Base-by-base conservation (phyloP, 2,888 invertebrate species). In the Drosophila cognata region DNA sequence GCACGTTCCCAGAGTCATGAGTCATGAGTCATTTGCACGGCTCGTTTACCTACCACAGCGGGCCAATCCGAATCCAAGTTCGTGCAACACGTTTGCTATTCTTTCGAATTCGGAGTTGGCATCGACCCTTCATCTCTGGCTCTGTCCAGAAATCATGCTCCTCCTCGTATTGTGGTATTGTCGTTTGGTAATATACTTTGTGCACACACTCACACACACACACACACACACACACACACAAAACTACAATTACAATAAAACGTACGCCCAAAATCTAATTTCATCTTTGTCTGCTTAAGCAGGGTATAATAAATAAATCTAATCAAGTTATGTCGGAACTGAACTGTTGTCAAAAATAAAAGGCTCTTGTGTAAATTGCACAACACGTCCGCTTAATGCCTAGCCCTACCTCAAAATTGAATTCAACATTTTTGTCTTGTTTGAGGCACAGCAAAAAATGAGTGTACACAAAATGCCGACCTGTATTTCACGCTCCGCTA, bases 171-270 rank as follows among this genome's bases (percentile, higher is more conserved):
- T 74, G 71, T 80, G 82, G 69, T 79, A 82, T 79, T 80, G 82
- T 80, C 82, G 79, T 80, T 82, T 82, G 55, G 78, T 74, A 80
- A 80, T 74, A 80, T 79, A 72, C 72, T 80, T 79, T 64, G 66
- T n/a, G 28, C 28, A 33, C 31, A 31, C 51, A 35, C 21, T 16
- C 52, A 25, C 53, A 11, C 13, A 33, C 55, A 28, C 25, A 29
- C 55, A 36, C 18, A 25, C 31, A 10, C 10, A 31, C 46, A 8
- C 6, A 48, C 18, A 25, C 11, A 28, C 48, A 60, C 36, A 50
- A 16, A 60, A 35, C n/a, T 48, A 51, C 59, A 59, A 48, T 57
- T 31, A 43, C 57, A 31, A 57, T 57, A 57, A 57, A 57, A 57
- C 57, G 57, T 57, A 43, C 18, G 57, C 11, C 57, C 56, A 51